Percentiles rank a stretch among this genome's conserved stretches.
These are phyloP conservation scores for Poeciliopsis turrubarensis DNA, from an alignment of 2,113 vertebrate genomes.

Conservation along the genomic window DNA sequence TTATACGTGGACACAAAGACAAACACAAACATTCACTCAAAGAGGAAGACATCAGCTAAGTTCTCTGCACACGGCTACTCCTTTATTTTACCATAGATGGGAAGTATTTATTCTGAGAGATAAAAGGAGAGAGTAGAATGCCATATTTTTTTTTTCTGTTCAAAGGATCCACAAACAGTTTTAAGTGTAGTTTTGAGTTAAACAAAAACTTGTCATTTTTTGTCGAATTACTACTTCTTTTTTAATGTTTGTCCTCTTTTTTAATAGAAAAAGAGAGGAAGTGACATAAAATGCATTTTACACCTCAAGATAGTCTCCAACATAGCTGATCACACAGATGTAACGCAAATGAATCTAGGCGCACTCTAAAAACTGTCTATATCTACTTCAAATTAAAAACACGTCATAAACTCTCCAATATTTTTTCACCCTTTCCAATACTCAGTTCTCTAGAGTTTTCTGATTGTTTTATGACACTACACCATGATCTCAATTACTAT, in stretches of 20 bases:
- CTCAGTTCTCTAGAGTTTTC: too few species aligned
- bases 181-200: background rate
- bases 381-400: background rate
- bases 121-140: background rate
- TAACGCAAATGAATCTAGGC: background rate
- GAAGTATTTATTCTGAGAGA: background rate
- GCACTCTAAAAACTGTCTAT: background rate
- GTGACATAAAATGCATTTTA: background rate
- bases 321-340: background rate
- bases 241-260: background rate
- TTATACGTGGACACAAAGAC: slow-evolving; percentile 73
- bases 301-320: background rate
- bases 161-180: background rate
- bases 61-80: slow-evolving; percentile 23
- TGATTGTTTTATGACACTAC: too few species aligned
- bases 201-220: background rate
- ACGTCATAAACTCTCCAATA: too few species aligned
- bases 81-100: slow-evolving; percentile 44
- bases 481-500: too few species aligned
- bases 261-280: background rate
- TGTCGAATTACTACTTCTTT: background rate
- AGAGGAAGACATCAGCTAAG: slow-evolving; percentile 53
- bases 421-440: background rate
- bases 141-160: too few species aligned
- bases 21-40: slow-evolving; percentile 69